phyloP scores from a whole-genome alignment of 1,140 invertebrate genomes.

The Anoplolepis gracilipes region DNA sequence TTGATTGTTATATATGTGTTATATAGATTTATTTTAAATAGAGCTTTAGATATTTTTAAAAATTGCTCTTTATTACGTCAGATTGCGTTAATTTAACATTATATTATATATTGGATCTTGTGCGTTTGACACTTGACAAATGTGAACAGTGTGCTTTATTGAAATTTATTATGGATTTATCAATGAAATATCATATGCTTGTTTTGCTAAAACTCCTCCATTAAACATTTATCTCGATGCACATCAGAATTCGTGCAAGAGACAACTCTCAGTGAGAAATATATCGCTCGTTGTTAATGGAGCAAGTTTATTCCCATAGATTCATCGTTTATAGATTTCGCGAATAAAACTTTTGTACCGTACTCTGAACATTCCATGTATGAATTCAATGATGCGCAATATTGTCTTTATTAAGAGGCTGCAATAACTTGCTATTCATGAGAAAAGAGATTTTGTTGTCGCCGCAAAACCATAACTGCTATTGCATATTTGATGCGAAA shows the following conservation, averaged over 20 bases:
- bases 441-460: too few species aligned
- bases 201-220: not conserved
- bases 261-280: not conserved
- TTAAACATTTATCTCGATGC: slow-evolving; percentile 5
- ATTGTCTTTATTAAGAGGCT: not conserved
- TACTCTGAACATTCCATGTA: not conserved
- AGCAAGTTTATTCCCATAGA: slow-evolving; percentile 3
- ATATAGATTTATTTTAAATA: too few species aligned
- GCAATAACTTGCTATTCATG: not conserved
- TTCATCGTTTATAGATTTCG: slow-evolving; percentile 13
- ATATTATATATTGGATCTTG: not conserved
- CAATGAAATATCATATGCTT: not conserved
- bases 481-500: too few species aligned
- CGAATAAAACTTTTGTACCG: slow-evolving; percentile 3
- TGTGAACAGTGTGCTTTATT: not conserved
- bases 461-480: too few species aligned
- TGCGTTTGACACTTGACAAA: not conserved
- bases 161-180: not conserved
- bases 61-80: not conserved
- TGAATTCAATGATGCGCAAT: slow-evolving; percentile 22
- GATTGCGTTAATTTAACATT: not conserved
- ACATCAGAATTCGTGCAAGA: not conserved
- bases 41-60: not conserved
- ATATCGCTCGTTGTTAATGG: not conserved
- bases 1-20: not conserved